Conservation (phyloP, 2,888 invertebrate genomes). For the Chorisops tibialis region DNA sequence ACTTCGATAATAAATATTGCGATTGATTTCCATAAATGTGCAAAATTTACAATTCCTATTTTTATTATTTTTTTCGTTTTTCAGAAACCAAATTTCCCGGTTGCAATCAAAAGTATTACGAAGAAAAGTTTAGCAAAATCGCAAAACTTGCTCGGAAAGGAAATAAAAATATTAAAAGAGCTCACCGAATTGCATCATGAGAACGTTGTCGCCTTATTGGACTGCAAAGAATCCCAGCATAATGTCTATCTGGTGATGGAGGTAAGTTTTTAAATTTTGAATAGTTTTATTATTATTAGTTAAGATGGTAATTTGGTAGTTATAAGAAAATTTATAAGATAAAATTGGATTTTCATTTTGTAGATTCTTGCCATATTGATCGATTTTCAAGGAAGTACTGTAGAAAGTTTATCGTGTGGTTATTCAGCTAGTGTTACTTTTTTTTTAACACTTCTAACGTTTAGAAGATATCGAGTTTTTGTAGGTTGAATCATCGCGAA, state of each 20-base stretch:
- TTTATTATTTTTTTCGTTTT: constrained; percentile 44
- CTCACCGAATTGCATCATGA: constrained; percentile 96
- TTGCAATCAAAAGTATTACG: constrained; percentile 97
- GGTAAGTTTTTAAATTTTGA: too few relatives aligned
- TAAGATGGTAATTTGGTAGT: too few relatives aligned
- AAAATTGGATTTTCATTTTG: too few relatives aligned
- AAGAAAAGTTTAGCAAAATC: constrained; percentile 98
- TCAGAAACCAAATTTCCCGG: constrained; percentile 80
- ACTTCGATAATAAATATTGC: neutral
- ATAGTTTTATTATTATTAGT: too few relatives aligned
- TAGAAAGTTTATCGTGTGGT: too few relatives aligned
- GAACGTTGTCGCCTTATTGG: constrained; percentile 95
- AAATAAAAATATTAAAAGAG: constrained; percentile 98
- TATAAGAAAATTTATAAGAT: too few relatives aligned
- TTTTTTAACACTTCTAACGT: too few relatives aligned
- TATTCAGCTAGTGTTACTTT: too few relatives aligned
- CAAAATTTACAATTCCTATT: neutral
- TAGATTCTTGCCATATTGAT: too few relatives aligned
- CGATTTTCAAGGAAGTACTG: too few relatives aligned
- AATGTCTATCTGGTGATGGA: constrained; percentile 99
- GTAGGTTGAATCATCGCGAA: too few relatives aligned
- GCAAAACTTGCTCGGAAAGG: constrained; percentile 94
- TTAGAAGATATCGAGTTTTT: too few relatives aligned
- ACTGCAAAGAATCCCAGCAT: constrained; percentile 94
- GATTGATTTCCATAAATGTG: neutral